Conservation (phyloP, 2,888 invertebrate genomes). For the Ischnus inquisitorius region DNA sequence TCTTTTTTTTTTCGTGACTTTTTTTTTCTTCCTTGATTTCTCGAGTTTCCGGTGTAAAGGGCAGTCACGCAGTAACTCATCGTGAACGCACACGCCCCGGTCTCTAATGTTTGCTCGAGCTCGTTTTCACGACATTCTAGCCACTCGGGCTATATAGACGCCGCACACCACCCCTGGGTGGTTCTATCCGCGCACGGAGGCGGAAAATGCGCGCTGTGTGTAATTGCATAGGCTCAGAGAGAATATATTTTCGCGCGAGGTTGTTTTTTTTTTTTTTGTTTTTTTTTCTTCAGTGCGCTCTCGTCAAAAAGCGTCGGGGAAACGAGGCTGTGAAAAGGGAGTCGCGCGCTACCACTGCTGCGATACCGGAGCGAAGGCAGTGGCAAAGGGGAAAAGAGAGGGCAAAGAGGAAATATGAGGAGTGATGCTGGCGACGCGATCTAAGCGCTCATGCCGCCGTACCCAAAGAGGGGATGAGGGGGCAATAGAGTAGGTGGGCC, state of each 20-base stretch:
- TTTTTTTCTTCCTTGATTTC: not conserved
- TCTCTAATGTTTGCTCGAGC: conserved; percentile 20
- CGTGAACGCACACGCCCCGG: conserved; percentile 31
- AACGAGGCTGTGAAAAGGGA: conserved; percentile 42
- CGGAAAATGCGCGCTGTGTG: conserved; percentile 38
- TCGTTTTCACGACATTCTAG: not conserved
- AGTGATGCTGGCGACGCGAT: conserved; percentile 60
- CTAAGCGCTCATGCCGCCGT: conserved; percentile 53
- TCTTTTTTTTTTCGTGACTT: not conserved
- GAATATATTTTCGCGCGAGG: conserved; percentile 6
- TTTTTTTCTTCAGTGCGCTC: conserved; percentile 21
- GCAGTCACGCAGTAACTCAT: conserved; percentile 59
- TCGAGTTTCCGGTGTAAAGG: conserved; percentile 45
- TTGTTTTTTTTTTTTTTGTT: conserved; percentile 12
- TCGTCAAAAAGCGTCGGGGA: conserved; percentile 13
- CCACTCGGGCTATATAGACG: not conserved
- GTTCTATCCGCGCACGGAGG: not conserved
- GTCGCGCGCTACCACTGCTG: conserved; percentile 52
- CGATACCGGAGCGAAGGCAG: conserved; percentile 31
- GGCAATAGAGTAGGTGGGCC: conserved; percentile 17
- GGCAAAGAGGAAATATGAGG: conserved; percentile 57
- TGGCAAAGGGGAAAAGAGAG: not conserved
- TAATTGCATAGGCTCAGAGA: conserved; percentile 45
- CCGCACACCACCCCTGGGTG: not conserved
- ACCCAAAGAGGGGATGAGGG: conserved; percentile 26